Base-by-base conservation (phyloP, 2,888 invertebrate species). In the Aradus depressus region DNA sequence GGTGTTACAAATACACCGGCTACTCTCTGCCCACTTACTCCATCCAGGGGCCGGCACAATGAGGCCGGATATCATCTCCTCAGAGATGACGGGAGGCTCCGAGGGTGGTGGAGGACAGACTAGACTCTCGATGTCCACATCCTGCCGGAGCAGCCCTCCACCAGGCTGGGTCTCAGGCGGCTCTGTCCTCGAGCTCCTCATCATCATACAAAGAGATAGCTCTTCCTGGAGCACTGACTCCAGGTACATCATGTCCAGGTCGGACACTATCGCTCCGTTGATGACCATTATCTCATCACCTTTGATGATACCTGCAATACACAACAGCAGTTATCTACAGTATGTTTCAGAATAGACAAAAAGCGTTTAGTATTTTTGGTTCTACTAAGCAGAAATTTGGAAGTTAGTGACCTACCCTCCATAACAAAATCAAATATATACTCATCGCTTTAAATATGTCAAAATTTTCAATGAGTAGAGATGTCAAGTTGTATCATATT, bases 221-320 rank as follows among this genome's bases (percentile, higher is more conserved):
- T 92, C 92, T 69, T 95, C 93, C 71, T 93, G 93, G 62, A 96
- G 77, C 58, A 95, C 88, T 66, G 89, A 90, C 72, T 96, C 96
- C 68, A 96, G 79, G 75, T 92, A 95, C 88, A 96, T 95, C 95
- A 96, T 96, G 77, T 96, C 96, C 73, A 96, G 77, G 75, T 96
- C 95, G 65, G 91, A 90, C 62, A 96, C 93, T 69, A 95, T 90
- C 63, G 93, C 92, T 60, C 93, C 91, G 75, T 96, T 96, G 73
- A 96, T 93, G 70, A 96, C 92, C 84, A 96, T 90, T 70, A 96
- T 93, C 76, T 96, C 96, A 72, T 96, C 96, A 64, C 93, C 87
- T 74, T 92, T 89, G 71, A 92, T 90, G 68, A 96, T 85, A 66
- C 95, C 95, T 95, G 74, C 4, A 55, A 39, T 26, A 45, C 23